Base-by-base conservation (phyloP, 2,113 vertebrate genomes). In the Paracanthobrama guichenoti region DNA sequence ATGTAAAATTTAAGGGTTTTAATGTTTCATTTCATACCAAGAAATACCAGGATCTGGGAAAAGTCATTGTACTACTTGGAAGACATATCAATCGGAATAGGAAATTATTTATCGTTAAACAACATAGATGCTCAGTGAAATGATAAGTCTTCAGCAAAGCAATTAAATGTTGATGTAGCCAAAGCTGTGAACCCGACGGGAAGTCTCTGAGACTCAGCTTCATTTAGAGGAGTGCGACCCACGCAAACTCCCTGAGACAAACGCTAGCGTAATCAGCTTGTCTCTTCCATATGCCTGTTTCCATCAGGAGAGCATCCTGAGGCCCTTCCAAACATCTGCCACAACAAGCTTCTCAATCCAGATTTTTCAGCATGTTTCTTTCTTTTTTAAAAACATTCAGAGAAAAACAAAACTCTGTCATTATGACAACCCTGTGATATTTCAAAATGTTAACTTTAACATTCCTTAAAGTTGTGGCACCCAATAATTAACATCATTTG, bases 301-400 rank as follows among this genome's bases (percentile, higher is more conserved):
- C 26, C 46, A 86, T 60, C 84, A 84, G 46, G 67, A 69, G 22
- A 77, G 59, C 73, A 72, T 86, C 86, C 73, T 31, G 39, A 77
- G 69, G 82, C 77, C 42, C 67, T 64, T 18, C 57, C 18, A 18
- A 71, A 71, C 60, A 86, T 82, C 83, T 79, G 87, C 69, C 77
- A 73, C 18, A 55, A 59, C 53, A 78, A 60, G 50, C 55, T 60
- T 16, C 69, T 28, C 72, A 16, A 31, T 16, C 18, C n/a, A 39
- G 20, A 57, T 84, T 48, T 69, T 28, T 72, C 69, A 24, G 28
- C 42, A 18, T 9, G n/a, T 57, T 62, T 76, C 31, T 67, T 80
- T 72, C 24, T 53, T 24, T 44, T 79, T 62, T 84, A 76, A 59
- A 83, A 75, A 28, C 9, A n/a, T 75, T 75, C 46, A 10, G 13